Conservation (phyloP, 2,113 vertebrate genomes). For the Nesogale talazaci region DNA sequence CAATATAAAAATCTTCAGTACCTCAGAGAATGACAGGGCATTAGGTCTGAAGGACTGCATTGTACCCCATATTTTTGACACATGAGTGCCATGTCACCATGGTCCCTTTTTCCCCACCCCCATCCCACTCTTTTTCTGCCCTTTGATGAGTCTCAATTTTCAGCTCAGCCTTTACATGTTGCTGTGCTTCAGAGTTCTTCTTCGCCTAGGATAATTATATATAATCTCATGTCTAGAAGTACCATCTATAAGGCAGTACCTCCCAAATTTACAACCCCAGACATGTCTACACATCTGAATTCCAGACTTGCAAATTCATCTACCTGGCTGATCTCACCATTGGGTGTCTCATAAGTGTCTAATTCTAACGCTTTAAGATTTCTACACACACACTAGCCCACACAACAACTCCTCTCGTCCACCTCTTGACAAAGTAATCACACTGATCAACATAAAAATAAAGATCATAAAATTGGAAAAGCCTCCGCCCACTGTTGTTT, state of each 20-base stretch:
- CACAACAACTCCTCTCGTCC: background rate
- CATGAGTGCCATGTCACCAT: no score
- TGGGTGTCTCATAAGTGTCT: background rate
- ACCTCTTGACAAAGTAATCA: background rate
- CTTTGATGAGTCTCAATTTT: background rate
- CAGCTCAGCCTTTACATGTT: background rate
- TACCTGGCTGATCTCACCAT: background rate
- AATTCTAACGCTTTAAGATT: background rate
- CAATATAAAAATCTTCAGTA: constrained; percentile 28
- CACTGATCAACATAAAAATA: background rate
- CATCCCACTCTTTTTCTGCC: background rate
- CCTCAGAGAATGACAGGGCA: background rate
- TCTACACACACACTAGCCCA: background rate
- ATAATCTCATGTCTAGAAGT: background rate
- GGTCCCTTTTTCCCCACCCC: background rate
- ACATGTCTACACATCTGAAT: background rate
- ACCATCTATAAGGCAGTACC: background rate
- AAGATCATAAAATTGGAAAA: background rate
- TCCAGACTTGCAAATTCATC: background rate
- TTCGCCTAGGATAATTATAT: background rate
- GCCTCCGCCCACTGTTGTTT: background rate
- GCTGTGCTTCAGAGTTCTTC: background rate
- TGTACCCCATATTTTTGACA: background rate
- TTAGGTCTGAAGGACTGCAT: background rate
- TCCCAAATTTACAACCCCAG: constrained; percentile 20